phyloP scores from a whole-genome alignment of 2,797 vertebrate genomes.

The Urophycis tenuis region DNA sequence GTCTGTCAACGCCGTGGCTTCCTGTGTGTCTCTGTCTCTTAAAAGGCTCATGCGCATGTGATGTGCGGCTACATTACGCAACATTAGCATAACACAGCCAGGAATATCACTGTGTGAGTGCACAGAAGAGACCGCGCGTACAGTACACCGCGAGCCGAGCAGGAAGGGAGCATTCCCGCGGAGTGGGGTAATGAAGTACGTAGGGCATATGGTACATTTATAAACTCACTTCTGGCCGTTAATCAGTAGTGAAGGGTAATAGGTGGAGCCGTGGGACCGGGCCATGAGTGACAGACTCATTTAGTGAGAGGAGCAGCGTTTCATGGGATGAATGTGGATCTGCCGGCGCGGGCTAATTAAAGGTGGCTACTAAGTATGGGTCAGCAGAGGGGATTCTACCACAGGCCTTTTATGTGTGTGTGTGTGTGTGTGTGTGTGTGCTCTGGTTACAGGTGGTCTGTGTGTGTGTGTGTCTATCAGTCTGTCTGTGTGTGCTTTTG shows the following conservation, averaged over 20 bases:
- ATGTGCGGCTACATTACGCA: slow-evolving; percentile 72
- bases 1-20: slow-evolving; percentile 52
- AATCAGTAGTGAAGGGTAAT: slow-evolving; percentile 69
- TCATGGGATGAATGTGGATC: slow-evolving; percentile 51
- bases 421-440: not conserved
- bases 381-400: slow-evolving; percentile 2
- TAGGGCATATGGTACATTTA: slow-evolving; percentile 68
- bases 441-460: not conserved
- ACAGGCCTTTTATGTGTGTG: not conserved
- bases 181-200: slow-evolving; percentile 76
- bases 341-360: slow-evolving; percentile 60
- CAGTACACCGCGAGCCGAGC: slow-evolving; percentile 31
- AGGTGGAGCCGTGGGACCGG: slow-evolving; percentile 63
- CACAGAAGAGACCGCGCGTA: slow-evolving; percentile 12
- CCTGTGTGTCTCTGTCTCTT: slow-evolving; percentile 47
- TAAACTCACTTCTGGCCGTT: slow-evolving; percentile 73
- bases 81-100: slow-evolving; percentile 75
- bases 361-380: slow-evolving; percentile 37
- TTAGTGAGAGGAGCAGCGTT: slow-evolving; percentile 65
- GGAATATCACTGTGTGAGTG: slow-evolving; percentile 30
- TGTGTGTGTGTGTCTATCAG: not conserved
- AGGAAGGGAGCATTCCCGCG: slow-evolving; percentile 55
- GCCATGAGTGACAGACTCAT: slow-evolving; percentile 73
- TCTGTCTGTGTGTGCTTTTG: too few species aligned
- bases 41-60: slow-evolving; percentile 52